phyloP scores from a whole-genome alignment of 2,797 vertebrate genomes.

The Decapterus maruadsi region DNA sequence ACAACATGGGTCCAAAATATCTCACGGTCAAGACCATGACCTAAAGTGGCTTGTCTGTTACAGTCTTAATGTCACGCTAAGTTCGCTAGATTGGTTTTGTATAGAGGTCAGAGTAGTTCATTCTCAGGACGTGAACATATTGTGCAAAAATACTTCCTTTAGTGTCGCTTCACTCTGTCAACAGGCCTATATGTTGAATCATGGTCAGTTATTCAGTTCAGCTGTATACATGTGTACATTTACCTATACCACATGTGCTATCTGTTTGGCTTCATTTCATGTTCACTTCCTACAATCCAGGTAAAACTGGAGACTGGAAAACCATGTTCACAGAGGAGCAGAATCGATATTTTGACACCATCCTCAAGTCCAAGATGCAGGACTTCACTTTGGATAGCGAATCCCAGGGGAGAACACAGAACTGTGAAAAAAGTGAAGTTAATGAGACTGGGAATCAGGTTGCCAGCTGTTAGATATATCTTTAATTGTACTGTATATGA shows the following conservation, averaged over 20 bases:
- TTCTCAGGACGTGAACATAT: too few species aligned
- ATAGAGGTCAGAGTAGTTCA: neutral
- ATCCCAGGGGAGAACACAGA: neutral
- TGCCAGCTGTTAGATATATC: neutral
- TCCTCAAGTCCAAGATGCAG: conserved; percentile 83
- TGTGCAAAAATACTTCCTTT: neutral
- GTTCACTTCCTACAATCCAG: conserved; percentile 61
- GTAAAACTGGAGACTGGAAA: conserved; percentile 88
- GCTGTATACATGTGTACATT: neutral
- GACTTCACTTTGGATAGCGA: conserved; percentile 46
- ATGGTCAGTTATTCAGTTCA: neutral
- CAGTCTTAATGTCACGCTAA: neutral
- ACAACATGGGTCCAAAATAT: neutral
- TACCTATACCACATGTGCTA: neutral
- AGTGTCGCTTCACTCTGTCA: neutral
- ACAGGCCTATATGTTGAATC: neutral
- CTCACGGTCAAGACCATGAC: neutral
- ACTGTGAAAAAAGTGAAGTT: neutral
- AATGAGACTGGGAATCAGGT: neutral
- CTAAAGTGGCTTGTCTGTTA: neutral
- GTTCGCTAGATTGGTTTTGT: neutral
- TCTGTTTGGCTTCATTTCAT: neutral
- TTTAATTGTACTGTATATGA: too few species aligned
- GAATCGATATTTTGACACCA: conserved; percentile 75
- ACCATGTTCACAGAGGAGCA: conserved; percentile 85